Conservation (phyloP, 2,113 vertebrate genomes). For the Pseudonaja textilis region DNA sequence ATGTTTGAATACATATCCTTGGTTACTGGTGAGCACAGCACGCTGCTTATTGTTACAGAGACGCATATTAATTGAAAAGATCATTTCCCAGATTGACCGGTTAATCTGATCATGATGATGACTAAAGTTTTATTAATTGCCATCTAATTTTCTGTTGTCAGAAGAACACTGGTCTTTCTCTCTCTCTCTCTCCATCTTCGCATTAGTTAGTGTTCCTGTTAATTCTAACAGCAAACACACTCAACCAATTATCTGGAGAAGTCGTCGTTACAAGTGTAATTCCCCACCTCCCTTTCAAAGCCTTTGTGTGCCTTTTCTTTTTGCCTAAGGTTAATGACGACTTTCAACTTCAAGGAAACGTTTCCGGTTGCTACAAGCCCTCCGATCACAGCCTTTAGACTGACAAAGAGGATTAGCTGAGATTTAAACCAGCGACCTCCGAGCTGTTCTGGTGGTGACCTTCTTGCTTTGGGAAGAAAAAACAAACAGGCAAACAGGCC, state of each 20-base stretch:
- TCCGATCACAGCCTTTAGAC: conserved; percentile 67
- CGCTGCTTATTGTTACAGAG: conserved; percentile 3
- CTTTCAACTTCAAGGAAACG: conserved; percentile 67
- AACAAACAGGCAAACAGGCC: conserved; percentile 21
- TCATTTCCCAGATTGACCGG: conserved; percentile 53
- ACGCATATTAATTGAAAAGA: conserved; percentile 39
- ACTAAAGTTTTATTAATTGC: conserved; percentile 63
- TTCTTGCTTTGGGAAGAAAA: conserved; percentile 53
- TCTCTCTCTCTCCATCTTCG: neutral
- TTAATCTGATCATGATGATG: conserved; percentile 53
- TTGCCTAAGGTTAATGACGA: conserved; percentile 64
- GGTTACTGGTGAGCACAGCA: neutral
- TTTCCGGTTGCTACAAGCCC: conserved; percentile 58
- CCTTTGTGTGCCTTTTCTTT: conserved; percentile 42
- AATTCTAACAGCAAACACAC: conserved; percentile 44
- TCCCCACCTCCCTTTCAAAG: conserved; percentile 28
- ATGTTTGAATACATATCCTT: neutral
- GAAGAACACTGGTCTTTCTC: conserved; percentile 50
- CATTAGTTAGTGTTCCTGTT: conserved; percentile 38
- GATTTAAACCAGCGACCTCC: conserved; percentile 69
- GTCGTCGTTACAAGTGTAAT: conserved; percentile 54
- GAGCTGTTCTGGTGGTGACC: conserved; percentile 65
- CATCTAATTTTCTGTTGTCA: conserved; percentile 55
- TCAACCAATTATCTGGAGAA: conserved; percentile 57
- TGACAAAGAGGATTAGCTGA: conserved; percentile 68